Evolutionary conservation across 2,888 invertebrate genomes (phyloP).

Genomic region (Neoscelio sp.): DNA sequence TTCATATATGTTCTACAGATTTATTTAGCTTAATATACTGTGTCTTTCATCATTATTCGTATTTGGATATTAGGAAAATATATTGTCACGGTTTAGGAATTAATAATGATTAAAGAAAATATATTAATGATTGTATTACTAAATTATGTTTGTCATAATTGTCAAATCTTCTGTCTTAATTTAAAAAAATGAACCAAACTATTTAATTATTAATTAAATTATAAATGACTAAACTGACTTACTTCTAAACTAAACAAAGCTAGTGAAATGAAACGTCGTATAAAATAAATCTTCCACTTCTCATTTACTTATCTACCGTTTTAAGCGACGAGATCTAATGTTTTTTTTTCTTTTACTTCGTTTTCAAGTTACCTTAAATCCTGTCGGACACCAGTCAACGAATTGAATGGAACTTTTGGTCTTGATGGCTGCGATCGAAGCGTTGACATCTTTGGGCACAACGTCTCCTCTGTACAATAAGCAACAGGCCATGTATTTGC

Average conservation of each 20-base stretch:
- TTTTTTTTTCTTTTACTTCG: background rate
- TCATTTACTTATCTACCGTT: background rate
- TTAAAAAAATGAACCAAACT: no score
- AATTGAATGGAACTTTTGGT: constrained; percentile 86
- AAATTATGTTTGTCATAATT: no score
- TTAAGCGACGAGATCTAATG: background rate
- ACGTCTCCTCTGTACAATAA: constrained; percentile 86
- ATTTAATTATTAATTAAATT: no score
- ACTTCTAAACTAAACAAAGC: no score
- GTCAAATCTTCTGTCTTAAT: no score
- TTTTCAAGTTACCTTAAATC: constrained; percentile 83
- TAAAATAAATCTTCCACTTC: constrained; percentile 73
- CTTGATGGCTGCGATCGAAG: constrained; percentile 86
- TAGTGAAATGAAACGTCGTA: no score
- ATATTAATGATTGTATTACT: no score
- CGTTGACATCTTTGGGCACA: constrained; percentile 87
- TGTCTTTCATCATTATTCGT: constrained; percentile 43
- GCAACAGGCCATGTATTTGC: constrained; percentile 84
- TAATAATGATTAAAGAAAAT: background rate
- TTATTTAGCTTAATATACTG: constrained; percentile 44
- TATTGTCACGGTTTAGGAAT: constrained; percentile 4
- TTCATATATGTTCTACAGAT: constrained; percentile 40
- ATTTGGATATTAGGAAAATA: no score
- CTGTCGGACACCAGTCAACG: constrained; percentile 86
- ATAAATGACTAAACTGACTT: no score